Conservation (phyloP, 2,113 vertebrate genomes). For the Mus musculus region GRCm39 chr12:103555001-103555500, state of each 20-base stretch:
- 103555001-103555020: neutral
- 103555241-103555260: neutral
- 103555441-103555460: neutral
- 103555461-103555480: neutral
- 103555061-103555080: neutral
- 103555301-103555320: neutral
- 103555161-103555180: slow-evolving; percentile 31
- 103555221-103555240: neutral
- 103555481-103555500: neutral
- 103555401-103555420: neutral
- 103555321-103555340: neutral
- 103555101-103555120: neutral
- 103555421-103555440: neutral
- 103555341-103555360: slow-evolving; percentile 29
- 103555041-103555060: neutral
- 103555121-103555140: neutral
- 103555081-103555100: neutral
- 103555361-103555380: neutral
- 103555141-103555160: neutral
- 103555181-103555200: neutral
- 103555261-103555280: neutral
- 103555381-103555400: neutral
- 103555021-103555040: neutral
- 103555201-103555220: neutral
- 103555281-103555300: neutral